A percentile compares a stretch with the other conserved stretches of the same genome.
phyloP scores from a whole-genome alignment of 2,797 vertebrate species.

The Leuciscus waleckii region DNA sequence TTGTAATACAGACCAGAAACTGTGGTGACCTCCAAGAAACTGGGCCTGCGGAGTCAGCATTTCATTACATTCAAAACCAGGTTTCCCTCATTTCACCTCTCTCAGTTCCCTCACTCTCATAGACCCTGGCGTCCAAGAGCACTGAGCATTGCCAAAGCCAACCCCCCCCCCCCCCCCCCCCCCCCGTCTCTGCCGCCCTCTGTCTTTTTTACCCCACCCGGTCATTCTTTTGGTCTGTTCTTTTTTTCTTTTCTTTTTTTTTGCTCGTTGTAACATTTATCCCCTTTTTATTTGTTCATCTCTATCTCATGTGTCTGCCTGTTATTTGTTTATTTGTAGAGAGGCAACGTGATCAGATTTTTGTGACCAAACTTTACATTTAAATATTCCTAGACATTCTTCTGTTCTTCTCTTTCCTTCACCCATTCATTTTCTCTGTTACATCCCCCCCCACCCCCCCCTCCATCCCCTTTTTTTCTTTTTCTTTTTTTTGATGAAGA shows the following conservation, averaged over 20 bases:
- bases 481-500: constrained; percentile 23
- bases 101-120: constrained; percentile 35
- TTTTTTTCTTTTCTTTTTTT: too few relatives aligned
- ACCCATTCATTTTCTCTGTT: background rate
- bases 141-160: background rate
- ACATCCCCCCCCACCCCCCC: too few relatives aligned
- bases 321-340: background rate
- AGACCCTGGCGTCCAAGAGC: background rate
- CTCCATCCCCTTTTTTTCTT: too few relatives aligned
- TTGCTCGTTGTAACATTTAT: background rate
- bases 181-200: too few relatives aligned
- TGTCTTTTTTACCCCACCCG: too few relatives aligned
- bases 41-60: constrained; percentile 69
- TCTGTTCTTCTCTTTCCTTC: background rate
- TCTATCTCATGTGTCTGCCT: background rate
- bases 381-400: background rate
- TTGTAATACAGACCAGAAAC: constrained; percentile 77
- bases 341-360: background rate
- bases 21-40: constrained; percentile 71
- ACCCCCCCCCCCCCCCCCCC: fast-evolving
- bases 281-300: background rate
- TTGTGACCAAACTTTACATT: background rate
- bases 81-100: constrained; percentile 67
- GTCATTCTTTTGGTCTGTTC: background rate
- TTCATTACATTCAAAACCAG: constrained; percentile 73